These are phyloP conservation scores for Aphelenchoides avenae DNA, from an alignment of 1,140 invertebrate genomes.

Conservation along the genomic window DNA sequence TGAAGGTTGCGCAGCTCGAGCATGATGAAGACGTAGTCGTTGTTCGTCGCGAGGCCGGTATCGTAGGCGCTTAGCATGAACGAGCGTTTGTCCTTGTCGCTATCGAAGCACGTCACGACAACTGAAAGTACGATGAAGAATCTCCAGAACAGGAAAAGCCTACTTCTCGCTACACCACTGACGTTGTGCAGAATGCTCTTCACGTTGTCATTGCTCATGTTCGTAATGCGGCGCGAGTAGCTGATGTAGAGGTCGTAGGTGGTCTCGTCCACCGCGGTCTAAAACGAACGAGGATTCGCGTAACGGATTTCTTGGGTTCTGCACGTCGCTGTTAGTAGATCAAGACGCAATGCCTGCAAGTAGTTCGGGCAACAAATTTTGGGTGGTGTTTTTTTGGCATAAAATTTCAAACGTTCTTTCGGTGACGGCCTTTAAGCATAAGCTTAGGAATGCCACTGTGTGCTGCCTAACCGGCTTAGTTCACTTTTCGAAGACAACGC, in stretches of 20 bases:
- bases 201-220: background rate
- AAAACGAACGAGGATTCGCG: background rate
- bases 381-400: too few relatives aligned
- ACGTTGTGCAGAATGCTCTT: background rate
- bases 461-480: background rate
- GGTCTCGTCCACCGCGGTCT: constrained; percentile 6
- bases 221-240: constrained; percentile 1
- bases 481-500: constrained; percentile 1
- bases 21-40: constrained; percentile 35
- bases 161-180: too few relatives aligned
- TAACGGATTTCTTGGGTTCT: too few relatives aligned
- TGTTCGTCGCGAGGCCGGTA: constrained; percentile 13
- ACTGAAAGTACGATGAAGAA: constrained; percentile 14
- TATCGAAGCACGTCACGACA: constrained; percentile 22
- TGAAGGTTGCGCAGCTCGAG: constrained; percentile 9
- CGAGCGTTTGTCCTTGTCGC: constrained; percentile 15
- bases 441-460: background rate
- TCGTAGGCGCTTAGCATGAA: constrained; percentile 27
- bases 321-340: too few relatives aligned
- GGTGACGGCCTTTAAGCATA: background rate
- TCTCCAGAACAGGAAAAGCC: background rate
- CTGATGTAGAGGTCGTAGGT: constrained; percentile 5
- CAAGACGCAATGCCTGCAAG: too few relatives aligned
- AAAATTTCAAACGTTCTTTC: too few relatives aligned
- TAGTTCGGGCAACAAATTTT: too few relatives aligned